Percentiles rank a stretch among this genome's conserved stretches.
Conservation (phyloP, 2,113 vertebrate species). For the Tachycineta bicolor region DNA sequence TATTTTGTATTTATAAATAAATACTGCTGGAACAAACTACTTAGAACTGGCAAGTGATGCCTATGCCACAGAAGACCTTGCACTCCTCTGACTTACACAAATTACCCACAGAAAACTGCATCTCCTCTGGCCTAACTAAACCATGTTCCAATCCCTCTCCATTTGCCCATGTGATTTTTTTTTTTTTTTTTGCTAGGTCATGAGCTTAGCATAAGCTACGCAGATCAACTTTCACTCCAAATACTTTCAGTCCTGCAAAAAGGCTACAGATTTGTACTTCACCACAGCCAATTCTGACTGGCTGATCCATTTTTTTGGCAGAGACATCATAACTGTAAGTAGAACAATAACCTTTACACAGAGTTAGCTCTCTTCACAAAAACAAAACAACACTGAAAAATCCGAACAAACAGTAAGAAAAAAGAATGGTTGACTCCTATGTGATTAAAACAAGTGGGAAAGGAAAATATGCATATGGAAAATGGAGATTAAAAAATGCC, state of each 20-base stretch:
- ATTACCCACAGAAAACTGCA: neutral
- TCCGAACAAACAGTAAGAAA: neutral
- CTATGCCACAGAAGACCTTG: neutral
- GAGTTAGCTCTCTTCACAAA: neutral
- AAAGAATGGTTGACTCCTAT: rapidly evolving
- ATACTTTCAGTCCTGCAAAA: neutral
- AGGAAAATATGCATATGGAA: neutral
- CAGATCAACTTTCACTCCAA: constrained; percentile 24
- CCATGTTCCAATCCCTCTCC: neutral
- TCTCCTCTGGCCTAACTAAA: neutral
- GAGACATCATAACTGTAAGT: neutral
- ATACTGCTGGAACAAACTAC: neutral
- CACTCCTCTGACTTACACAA: rapidly evolving
- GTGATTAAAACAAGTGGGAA: neutral
- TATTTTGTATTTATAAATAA: neutral
- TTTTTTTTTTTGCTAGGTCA: neutral
- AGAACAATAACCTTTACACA: neutral
- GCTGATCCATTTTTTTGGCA: neutral
- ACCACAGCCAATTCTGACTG: neutral
- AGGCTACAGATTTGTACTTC: neutral
- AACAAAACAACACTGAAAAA: neutral
- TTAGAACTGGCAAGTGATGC: neutral
- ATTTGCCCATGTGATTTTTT: neutral
- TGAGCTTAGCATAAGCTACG: neutral
- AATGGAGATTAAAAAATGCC: neutral